These are phyloP conservation scores for Cricetomys ansorgei DNA, from an alignment of 2,113 vertebrate genomes.

Conservation along the genomic window DNA sequence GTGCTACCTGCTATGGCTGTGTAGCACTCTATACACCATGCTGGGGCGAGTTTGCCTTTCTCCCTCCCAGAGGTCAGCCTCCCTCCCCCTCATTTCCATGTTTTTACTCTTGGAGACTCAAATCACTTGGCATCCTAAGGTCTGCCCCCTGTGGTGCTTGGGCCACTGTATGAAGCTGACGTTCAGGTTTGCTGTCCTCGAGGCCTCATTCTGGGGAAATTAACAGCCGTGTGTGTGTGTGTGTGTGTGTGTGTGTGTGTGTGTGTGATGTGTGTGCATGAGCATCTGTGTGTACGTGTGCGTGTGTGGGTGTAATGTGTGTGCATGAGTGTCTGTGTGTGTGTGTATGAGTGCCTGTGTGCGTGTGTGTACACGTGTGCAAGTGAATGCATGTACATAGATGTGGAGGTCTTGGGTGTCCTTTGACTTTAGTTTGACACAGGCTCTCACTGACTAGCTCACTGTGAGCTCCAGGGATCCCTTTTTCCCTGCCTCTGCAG, in stretches of 20 bases:
- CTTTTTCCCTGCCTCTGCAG: not conserved
- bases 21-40: rapidly evolving
- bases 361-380: rapidly evolving
- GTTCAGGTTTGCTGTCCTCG: not conserved
- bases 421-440: not conserved
- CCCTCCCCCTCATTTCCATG: not conserved
- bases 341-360: not conserved
- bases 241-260: not conserved
- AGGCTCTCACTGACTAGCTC: not conserved
- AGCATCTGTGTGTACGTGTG: not conserved
- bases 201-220: not conserved
- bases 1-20: rapidly evolving
- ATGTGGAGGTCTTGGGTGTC: not conserved
- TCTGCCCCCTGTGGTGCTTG: not conserved
- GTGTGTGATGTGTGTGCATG: not conserved
- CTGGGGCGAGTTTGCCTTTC: not conserved
- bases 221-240: not conserved
- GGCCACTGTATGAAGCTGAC: not conserved
- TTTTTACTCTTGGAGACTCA: not conserved
- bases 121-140: not conserved
- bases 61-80: not conserved
- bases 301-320: too few relatives aligned
- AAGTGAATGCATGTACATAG: too few relatives aligned
- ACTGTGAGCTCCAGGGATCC: not conserved
- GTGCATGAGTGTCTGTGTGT: not conserved